Conservation (phyloP, 2,888 invertebrate genomes). For the Eupeodes luniger region DNA sequence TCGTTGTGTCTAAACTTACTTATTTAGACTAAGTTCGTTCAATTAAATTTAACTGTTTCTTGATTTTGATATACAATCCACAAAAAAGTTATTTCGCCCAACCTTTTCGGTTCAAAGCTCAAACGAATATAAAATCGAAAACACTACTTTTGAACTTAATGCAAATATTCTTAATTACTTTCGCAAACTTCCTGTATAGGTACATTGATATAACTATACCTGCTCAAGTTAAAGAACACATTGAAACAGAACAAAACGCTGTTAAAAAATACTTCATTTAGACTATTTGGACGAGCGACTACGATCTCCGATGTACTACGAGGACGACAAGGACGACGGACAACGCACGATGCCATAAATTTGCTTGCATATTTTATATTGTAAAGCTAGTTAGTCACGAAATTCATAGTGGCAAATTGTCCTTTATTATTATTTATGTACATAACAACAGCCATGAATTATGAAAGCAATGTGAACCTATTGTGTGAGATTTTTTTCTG, state of each 20-base stretch:
- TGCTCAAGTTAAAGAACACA: not conserved
- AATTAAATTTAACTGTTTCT: no score
- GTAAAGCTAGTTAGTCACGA: conserved; percentile 36
- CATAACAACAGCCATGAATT: conserved; percentile 37
- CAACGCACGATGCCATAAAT: conserved; percentile 26
- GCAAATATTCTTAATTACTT: conserved; percentile 36
- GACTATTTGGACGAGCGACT: not conserved
- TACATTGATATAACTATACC: not conserved
- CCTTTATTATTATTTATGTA: conserved; percentile 52
- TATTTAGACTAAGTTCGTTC: no score
- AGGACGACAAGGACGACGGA: no score
- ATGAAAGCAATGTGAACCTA: conserved; percentile 41
- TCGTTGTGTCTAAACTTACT: no score
- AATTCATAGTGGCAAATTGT: conserved; percentile 44
- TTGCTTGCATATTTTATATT: conserved; percentile 48
- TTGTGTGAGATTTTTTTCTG: conserved; percentile 23
- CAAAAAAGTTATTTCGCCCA: no score
- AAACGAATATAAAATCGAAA: not conserved
- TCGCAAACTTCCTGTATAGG: conserved; percentile 1
- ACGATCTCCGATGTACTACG: no score
- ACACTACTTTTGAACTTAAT: conserved; percentile 10
- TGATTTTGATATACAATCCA: no score
- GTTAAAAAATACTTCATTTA: conserved; percentile 8
- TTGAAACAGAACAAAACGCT: not conserved
- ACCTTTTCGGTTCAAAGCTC: no score